Evolutionary conservation across 1,140 invertebrate species (phyloP), one percentile per base, ranked within the genome.

Genomic region (Drosophila pachea): DNA sequence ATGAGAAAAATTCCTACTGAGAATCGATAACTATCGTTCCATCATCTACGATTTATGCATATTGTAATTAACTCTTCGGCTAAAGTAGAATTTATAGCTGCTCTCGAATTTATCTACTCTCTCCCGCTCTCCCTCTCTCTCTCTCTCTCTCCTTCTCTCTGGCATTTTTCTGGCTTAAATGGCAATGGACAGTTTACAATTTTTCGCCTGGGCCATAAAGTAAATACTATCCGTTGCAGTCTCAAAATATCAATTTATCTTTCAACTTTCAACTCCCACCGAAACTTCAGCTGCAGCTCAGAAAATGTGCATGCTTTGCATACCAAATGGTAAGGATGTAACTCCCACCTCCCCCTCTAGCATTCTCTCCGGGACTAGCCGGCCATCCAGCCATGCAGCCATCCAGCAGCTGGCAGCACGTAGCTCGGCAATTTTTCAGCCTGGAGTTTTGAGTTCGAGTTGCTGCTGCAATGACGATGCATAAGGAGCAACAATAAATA

Each of bases 241-340:
- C 60, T 43, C 70, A 64, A 62, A 68, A 47, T 83, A 83, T 83
- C 79, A 83, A 83, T 83, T 83, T 83, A 83, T 83, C 79, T 82
- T 82, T 72, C 40, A 43, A 58, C 55, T 56, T 40, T 74, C 53
- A 43, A 62, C 76, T 65, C 56, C 60, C 40, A 47, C 38, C 32
- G 45, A 68, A 76, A 68, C 67, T 62, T 67, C 67, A 47, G 49
- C 53, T 69, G 67, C 61, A 65, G 67, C 61, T 65, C 36, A 65
- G 54, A 67, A 22, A 68, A 31, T 64, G 52, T 83, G 66, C 79
- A 79, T 83, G 79, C 68, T 78, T 76, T 84, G 79, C 79, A 83
- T 83, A 72, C 73, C 42, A 84, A 84, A 68, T 53, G 59, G 33
- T 33, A 52, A 52, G 49, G 32, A 52, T 11, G 54, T 47, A 22